These are phyloP conservation scores for Babyrousa celebensis DNA, from an alignment of 2,797 vertebrate species.

Conservation along the genomic window DNA sequence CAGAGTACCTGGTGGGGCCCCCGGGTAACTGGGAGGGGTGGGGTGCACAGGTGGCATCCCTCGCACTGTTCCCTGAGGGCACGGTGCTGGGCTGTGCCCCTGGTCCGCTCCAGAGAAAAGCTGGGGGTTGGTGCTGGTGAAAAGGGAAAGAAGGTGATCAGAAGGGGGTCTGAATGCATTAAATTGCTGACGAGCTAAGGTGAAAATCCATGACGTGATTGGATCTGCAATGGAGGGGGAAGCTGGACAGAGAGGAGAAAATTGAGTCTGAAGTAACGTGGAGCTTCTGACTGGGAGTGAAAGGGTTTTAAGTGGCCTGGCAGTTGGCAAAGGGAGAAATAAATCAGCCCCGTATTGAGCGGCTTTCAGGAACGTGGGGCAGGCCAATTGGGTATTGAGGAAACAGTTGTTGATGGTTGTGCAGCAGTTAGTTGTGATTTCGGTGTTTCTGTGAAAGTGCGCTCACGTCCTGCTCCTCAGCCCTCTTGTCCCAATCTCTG, in stretches of 20 bases:
- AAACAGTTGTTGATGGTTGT: background rate
- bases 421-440: no score
- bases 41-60: background rate
- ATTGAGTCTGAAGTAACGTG: background rate
- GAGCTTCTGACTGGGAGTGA: background rate
- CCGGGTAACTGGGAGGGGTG: background rate
- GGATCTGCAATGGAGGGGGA: background rate
- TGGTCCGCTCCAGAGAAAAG: background rate
- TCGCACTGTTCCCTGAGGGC: fast-evolving
- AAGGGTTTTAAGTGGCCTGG: slow-evolving; percentile 23
- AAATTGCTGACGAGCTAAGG: background rate
- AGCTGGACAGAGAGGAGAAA: background rate
- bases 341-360: slow-evolving; percentile 23
- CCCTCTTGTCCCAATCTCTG: no score
- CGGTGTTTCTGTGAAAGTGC: no score
- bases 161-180: fast-evolving
- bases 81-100: background rate
- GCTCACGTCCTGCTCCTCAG: no score
- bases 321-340: slow-evolving; percentile 55
- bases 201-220: background rate
- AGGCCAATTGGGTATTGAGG: slow-evolving; percentile 37
- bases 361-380: slow-evolving; percentile 61
- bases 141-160: background rate
- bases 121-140: background rate
- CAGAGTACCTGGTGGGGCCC: background rate